Percentiles rank a stretch among this genome's conserved stretches.
Evolutionary conservation across 2,113 vertebrate genomes (phyloP).

Genomic region (Dipodomys ordii): DNA sequence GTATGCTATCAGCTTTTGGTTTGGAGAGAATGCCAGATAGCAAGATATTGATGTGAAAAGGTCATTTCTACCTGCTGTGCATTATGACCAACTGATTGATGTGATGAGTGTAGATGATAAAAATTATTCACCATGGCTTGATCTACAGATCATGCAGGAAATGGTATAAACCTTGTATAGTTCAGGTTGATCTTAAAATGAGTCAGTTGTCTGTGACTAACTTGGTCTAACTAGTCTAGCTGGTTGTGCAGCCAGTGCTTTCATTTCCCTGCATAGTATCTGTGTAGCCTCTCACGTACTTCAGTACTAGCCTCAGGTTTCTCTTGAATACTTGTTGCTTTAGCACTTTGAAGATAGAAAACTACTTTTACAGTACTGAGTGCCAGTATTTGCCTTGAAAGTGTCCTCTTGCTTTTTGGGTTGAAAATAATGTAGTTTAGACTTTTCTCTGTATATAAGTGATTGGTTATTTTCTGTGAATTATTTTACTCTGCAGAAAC

Average conservation of each 20-base stretch:
- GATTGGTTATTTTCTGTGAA: conserved; percentile 57
- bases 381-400: conserved; percentile 59
- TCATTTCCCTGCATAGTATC: background rate
- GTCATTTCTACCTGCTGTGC: conserved; percentile 2
- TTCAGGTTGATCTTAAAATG: background rate
- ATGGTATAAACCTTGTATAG: too few relatives aligned
- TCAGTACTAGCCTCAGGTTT: conserved; percentile 7
- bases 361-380: conserved; percentile 42
- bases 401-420: conserved; percentile 1
- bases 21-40: background rate
- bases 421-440: conserved; percentile 53
- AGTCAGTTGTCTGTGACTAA: background rate
- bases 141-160: background rate
- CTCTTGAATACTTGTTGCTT: conserved; percentile 46
- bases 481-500: conserved; percentile 36
- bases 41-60: background rate
- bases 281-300: background rate
- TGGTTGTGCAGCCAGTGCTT: conserved; percentile 6
- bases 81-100: background rate
- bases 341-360: conserved; percentile 72
- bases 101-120: background rate
- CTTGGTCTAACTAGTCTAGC: background rate
- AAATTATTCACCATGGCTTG: too few relatives aligned
- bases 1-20: conserved; percentile 13
- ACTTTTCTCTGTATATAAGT: conserved; percentile 58